Evolutionary conservation across 2,888 invertebrate genomes (phyloP), one percentile per base, ranked within the genome.

Genomic region (Mimachlamys varia): DNA sequence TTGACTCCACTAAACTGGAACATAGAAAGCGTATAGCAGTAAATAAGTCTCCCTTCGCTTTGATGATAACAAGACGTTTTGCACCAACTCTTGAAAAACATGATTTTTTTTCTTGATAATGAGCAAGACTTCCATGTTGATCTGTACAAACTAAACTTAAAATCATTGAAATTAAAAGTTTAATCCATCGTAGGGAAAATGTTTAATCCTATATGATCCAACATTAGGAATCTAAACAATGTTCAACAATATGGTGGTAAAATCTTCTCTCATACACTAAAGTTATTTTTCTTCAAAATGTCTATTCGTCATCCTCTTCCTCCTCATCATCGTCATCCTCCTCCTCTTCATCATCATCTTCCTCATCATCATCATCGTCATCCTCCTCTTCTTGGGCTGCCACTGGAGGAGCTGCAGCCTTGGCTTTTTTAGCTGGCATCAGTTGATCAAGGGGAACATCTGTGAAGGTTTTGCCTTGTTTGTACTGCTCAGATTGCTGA

Each of bases 301-400:
- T 55, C 89, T 89, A 89, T 55, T 55, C 33, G 27, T n/a, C n/a
- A 49, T 38, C 62, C 22, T 90, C 88, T 53, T 90, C 90, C 76
- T 90, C 90, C 33, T 90, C 90, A 33, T 93, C 92, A 87, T 94
- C 93, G 44, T 94, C 94, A 33, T 94, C 94, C 13, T 94, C 94
- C 22, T 95, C 94, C 0, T 94, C 94, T 0, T 94, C 94, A 0
- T 94, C 94, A 7, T 94, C 94, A 0, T 95, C 95, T 0, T 95
- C 95, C 0, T 94, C 94, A 19, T 94, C 94, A 19, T 94, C 95
- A 5, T 94, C 94, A 15, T 95, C 94, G 19, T 94, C 94, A 27
- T 93, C 94, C 13, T 92, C 93, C 22, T 92, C 91, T 17, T 93
- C 93, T 53, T 92, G 92, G 5, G 90, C 92, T 87, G 91, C 92